These are phyloP conservation scores for Drepanosiphum platanoidis DNA, from an alignment of 2,888 invertebrate genomes.

Conservation along the genomic window DNA sequence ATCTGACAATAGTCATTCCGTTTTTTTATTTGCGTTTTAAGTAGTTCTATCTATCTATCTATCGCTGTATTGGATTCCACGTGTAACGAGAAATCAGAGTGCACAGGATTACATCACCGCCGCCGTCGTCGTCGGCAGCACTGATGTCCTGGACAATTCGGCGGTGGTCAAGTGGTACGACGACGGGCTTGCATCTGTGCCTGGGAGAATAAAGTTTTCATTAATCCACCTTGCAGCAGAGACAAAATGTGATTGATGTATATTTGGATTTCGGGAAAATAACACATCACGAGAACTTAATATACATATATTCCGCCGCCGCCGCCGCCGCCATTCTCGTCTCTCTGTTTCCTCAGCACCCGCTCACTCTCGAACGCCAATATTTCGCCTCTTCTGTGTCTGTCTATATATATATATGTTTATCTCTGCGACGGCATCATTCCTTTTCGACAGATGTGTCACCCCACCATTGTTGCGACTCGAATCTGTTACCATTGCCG, in stretches of 20 bases:
- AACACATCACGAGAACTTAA: background rate
- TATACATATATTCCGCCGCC: background rate
- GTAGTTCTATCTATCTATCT: no score
- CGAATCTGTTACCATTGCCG: background rate
- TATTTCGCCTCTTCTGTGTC: background rate
- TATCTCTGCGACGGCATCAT: background rate
- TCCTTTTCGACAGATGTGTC: background rate
- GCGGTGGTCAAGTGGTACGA: background rate
- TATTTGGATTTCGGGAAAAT: conserved; percentile 14
- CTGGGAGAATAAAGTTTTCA: conserved; percentile 39
- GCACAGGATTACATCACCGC: background rate
- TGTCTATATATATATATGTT: background rate
- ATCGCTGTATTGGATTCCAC: no score
- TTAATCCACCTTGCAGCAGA: conserved; percentile 28
- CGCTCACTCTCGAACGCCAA: background rate
- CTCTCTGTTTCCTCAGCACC: no score
- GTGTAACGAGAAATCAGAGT: background rate
- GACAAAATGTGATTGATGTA: conserved; percentile 52
- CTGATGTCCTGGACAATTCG: background rate
- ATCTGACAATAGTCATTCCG: no score
- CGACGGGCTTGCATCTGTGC: background rate
- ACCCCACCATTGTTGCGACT: background rate
- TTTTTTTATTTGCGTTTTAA: no score
- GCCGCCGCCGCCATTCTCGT: background rate
- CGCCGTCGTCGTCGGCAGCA: no score